Evolutionary conservation across 1,140 invertebrate genomes (phyloP).

Genomic region (Drosophila truncata): DNA sequence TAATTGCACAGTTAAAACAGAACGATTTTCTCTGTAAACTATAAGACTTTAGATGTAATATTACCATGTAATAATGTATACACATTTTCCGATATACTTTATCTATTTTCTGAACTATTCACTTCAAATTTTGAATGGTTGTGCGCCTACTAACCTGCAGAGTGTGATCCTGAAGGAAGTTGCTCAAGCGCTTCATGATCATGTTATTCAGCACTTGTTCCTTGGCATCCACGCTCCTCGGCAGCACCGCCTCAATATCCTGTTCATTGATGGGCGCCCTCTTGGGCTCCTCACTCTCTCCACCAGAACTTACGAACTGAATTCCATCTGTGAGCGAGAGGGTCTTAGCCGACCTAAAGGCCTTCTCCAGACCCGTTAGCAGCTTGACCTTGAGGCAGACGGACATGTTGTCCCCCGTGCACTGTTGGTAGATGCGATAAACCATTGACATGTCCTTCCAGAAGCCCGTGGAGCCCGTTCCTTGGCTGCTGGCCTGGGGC

Average conservation of each 20-base stretch:
- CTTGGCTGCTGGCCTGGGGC: conserved; percentile 13
- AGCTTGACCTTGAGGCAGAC: conserved; percentile 92
- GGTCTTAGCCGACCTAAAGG: conserved; percentile 88
- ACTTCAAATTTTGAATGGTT: background rate
- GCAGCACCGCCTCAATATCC: conserved; percentile 89
- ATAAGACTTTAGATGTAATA: background rate
- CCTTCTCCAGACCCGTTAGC: conserved; percentile 90
- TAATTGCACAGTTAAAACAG: background rate
- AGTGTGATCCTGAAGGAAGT: conserved; percentile 91
- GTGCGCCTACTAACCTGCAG: conserved; percentile 87
- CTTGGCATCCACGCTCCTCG: conserved; percentile 89
- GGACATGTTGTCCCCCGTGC: conserved; percentile 89
- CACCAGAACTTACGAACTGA: conserved; percentile 86
- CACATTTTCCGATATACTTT: background rate
- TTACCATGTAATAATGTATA: background rate
- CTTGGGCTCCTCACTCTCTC: conserved; percentile 59
- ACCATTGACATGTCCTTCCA: conserved; percentile 81
- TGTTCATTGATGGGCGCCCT: conserved; percentile 83
- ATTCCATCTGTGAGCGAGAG: conserved; percentile 90
- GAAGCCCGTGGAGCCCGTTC: conserved; percentile 38
- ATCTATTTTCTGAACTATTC: background rate
- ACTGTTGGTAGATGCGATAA: conserved; percentile 90
- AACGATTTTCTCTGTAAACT: background rate
- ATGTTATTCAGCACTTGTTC: conserved; percentile 90
- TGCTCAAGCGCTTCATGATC: conserved; percentile 90